Conservation (phyloP, 2,888 invertebrate genomes). For the Pseudanteris insignis region DNA sequence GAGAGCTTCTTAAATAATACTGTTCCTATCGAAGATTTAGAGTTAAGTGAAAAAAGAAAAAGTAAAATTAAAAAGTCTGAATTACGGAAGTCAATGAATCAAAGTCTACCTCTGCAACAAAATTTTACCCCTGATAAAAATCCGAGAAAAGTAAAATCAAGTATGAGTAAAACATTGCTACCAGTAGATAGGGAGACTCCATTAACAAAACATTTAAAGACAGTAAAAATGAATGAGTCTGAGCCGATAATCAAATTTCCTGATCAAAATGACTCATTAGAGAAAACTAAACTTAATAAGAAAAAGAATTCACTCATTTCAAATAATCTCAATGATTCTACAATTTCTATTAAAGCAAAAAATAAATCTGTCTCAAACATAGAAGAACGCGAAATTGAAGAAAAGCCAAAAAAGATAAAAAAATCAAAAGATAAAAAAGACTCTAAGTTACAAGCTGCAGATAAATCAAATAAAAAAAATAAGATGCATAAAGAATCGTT, state of each 20-base stretch:
- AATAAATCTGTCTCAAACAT: no score
- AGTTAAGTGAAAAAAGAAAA: not conserved
- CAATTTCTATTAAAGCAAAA: constrained; percentile 1
- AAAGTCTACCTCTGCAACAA: not conserved
- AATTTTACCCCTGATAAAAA: not conserved
- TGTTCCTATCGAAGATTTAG: not conserved
- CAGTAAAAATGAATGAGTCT: constrained; percentile 55
- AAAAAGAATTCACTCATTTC: not conserved
- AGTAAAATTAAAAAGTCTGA: constrained; percentile 6
- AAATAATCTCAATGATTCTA: no score
- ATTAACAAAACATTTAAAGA: constrained; percentile 52
- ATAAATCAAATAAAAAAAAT: not conserved
- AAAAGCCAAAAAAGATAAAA: constrained; percentile 4
- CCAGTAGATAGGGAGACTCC: constrained; percentile 46
- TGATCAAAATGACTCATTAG: not conserved
- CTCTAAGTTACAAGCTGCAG: not conserved
- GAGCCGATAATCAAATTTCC: constrained; percentile 43
- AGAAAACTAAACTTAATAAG: not conserved
- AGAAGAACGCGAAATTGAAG: no score
- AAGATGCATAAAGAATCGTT: not conserved
- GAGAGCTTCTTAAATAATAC: not conserved
- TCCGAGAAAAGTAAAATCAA: constrained; percentile 1
- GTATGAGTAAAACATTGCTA: constrained; percentile 15
- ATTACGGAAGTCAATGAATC: constrained; percentile 11
- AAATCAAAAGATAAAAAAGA: not conserved